Conservation (phyloP, 1,140 invertebrate genomes). For the Cydia splendana region DNA sequence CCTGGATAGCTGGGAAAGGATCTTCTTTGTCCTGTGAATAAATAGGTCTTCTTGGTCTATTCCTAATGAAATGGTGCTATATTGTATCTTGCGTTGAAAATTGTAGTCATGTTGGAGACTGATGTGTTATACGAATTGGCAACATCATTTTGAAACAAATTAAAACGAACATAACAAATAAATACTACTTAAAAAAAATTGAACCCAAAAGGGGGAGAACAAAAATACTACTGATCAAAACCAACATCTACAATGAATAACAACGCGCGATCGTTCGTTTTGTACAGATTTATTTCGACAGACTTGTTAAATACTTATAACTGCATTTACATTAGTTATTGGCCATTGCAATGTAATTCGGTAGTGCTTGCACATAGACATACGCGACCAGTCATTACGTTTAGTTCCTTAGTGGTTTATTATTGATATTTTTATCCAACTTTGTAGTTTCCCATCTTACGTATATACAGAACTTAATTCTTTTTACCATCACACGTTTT, state of each 20-base stretch:
- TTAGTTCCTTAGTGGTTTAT: constrained; percentile 23
- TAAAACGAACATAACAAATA: neutral
- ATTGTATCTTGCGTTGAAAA: too few species aligned
- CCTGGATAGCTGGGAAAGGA: too few species aligned
- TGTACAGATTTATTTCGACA: constrained; percentile 79
- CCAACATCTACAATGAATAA: constrained; percentile 56
- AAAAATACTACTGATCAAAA: constrained; percentile 46
- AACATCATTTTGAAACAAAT: neutral
- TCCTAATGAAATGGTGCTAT: too few species aligned
- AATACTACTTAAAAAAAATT: neutral
- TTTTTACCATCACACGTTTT: constrained; percentile 55
- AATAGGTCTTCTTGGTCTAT: too few species aligned
- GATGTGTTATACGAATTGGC: too few species aligned
- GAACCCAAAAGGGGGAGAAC: constrained; percentile 39
- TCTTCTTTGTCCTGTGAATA: too few species aligned
- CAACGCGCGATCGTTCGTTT: constrained; percentile 68
- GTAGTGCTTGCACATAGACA: constrained; percentile 67
- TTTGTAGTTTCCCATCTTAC: constrained; percentile 52
- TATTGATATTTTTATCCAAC: constrained; percentile 26
- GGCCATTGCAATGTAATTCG: constrained; percentile 68
- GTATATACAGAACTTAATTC: constrained; percentile 68
- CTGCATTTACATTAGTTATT: constrained; percentile 71
- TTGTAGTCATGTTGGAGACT: too few species aligned
- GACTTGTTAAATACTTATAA: constrained; percentile 73
- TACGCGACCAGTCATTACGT: constrained; percentile 35